Evolutionary conservation across 2,797 vertebrate species (phyloP), one percentile per base, ranked within the genome.

Genomic region (Xenentodon cancila): DNA sequence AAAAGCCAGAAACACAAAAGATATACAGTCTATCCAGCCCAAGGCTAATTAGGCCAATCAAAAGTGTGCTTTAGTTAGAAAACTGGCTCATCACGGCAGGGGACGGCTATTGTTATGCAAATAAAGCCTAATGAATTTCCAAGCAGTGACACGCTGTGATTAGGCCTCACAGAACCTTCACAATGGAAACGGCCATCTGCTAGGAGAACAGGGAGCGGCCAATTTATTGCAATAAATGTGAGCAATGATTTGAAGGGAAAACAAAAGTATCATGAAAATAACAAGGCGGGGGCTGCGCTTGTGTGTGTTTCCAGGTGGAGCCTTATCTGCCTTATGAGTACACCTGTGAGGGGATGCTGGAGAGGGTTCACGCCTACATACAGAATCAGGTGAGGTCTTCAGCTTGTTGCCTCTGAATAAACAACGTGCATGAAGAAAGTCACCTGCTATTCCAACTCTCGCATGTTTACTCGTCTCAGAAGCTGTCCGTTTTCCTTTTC

Each of bases 261-360:
- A 37, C 45, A 64, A 46, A 70, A 32, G 32, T 27, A 21, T 11
- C 55, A 32, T 45, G 0, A 73, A 37, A 53, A 64, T 65, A 64
- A 75, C 5, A 1, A 11, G 7, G 0, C 20, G 16, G 19, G 18
- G 12, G 15, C 12, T 56, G 49, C 27, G 49, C 40, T 25, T 67
- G 40, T 76, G 34, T 73, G 73, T 48, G 62, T 70, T 77, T 80
- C 21, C 90, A 98, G 97, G 95, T 98, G 43, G 93, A 96, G 64
- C 96, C 97, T 37, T 96, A 96, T 82, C 92, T 98, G 87, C 96
- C 96, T 79, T 98, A 97, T 0, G 97, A 98, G 87, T 98, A 96
- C 85, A 98, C 96, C 12, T 96, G 94, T 3, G 94, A 96, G 89
- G 96, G 97, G 60, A 98, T 98, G 97, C 88, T 98, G 92, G 96